Evolutionary conservation across 2,888 invertebrate genomes (phyloP).

Genomic region (Cosmopolites sordidus): DNA sequence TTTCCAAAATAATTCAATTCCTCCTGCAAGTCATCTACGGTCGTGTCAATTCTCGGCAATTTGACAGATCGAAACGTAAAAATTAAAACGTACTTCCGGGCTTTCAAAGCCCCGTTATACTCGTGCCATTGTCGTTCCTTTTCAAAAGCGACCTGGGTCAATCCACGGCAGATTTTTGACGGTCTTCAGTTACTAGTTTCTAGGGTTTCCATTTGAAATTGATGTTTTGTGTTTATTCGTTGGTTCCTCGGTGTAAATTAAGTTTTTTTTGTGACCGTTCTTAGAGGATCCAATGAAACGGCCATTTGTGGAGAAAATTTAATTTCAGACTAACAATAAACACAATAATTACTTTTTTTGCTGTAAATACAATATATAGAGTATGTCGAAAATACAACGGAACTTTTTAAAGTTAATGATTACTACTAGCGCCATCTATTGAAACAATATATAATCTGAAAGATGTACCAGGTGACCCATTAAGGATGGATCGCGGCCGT

Average conservation of each 20-base stretch:
- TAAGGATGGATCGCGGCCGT: too few relatives aligned
- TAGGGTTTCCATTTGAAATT: slow-evolving; percentile 16
- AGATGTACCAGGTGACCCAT: too few relatives aligned
- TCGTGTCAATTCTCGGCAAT: slow-evolving; percentile 1
- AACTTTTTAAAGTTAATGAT: too few relatives aligned
- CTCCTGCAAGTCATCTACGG: slow-evolving; percentile 17
- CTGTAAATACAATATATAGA: too few relatives aligned
- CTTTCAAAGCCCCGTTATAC: slow-evolving; percentile 10
- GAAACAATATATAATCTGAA: too few relatives aligned
- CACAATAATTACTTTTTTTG: too few relatives aligned
- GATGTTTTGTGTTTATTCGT: slow-evolving; percentile 8
- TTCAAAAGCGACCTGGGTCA: slow-evolving; percentile 13
- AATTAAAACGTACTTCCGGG: slow-evolving; percentile 26
- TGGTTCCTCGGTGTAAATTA: slow-evolving; percentile 2
- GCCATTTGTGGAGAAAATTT: not conserved
- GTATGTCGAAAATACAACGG: too few relatives aligned
- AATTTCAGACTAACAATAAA: too few relatives aligned
- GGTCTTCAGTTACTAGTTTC: slow-evolving; percentile 15
- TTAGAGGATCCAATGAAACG: not conserved
- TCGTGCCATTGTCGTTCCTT: slow-evolving; percentile 11
- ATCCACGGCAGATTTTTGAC: slow-evolving; percentile 22
- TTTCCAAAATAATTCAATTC: slow-evolving; percentile 1
- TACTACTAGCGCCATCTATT: too few relatives aligned
- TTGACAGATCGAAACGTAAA: slow-evolving; percentile 15
- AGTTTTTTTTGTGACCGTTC: too few relatives aligned